These are phyloP conservation scores for Protodeltote pygarga DNA, from an alignment of 2,888 invertebrate species.

Conservation along the genomic window DNA sequence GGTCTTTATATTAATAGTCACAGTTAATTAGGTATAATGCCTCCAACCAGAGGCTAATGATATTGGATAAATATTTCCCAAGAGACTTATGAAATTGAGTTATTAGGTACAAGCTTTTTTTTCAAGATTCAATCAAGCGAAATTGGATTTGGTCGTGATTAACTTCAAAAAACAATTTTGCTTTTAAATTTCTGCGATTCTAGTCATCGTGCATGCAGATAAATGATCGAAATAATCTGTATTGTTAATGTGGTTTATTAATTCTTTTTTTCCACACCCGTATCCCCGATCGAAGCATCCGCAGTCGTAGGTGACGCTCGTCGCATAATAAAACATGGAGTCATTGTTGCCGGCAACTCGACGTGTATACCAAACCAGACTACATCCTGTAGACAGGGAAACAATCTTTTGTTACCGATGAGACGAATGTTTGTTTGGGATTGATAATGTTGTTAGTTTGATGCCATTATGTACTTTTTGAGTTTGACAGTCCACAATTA, in stretches of 20 bases:
- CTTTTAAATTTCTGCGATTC: no score
- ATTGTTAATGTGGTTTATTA: not conserved
- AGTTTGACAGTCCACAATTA: not conserved
- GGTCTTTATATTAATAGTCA: no score
- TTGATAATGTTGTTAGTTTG: constrained; percentile 9
- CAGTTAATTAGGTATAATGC: no score
- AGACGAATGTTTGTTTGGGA: constrained; percentile 57
- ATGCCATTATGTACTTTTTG: not conserved
- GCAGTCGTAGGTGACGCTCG: constrained; percentile 40
- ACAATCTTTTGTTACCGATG: constrained; percentile 68
- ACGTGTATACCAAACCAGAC: constrained; percentile 65
- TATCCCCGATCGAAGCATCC: constrained; percentile 28
- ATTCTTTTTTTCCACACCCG: constrained; percentile 19
- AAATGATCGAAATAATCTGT: constrained; percentile 8
- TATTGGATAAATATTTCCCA: no score
- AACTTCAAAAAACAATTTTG: no score
- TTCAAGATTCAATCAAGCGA: no score
- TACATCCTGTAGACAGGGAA: constrained; percentile 62
- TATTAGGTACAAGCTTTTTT: no score
- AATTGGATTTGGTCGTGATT: no score
- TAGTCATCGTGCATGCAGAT: no score
- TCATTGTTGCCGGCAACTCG: constrained; percentile 67
- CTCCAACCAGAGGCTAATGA: no score
- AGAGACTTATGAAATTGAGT: no score
- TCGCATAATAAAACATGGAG: constrained; percentile 67